Evolutionary conservation across 2,888 invertebrate genomes (phyloP).

Genomic region (Calameuta pallipes): DNA sequence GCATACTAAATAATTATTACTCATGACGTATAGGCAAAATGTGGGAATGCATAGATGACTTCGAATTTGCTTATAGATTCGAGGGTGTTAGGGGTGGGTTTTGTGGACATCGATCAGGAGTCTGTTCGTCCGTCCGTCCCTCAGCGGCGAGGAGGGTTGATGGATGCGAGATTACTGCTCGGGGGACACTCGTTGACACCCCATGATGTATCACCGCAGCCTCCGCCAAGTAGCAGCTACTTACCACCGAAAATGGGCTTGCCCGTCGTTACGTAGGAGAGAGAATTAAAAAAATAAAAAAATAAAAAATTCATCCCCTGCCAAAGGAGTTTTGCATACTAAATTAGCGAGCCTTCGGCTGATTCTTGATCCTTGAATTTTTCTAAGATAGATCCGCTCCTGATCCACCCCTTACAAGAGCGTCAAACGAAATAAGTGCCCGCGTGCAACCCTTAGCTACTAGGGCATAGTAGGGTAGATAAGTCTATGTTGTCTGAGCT

Average conservation of each 20-base stretch:
- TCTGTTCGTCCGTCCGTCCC: constrained; percentile 40
- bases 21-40: not conserved
- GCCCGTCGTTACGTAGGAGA: constrained; percentile 15
- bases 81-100: constrained; percentile 7
- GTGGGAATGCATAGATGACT: not conserved
- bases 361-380: not conserved
- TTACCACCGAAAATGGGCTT: constrained; percentile 35
- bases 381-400: not conserved
- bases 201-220: constrained; percentile 49
- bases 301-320: constrained; percentile 17
- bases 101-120: constrained; percentile 59
- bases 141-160: constrained; percentile 50
- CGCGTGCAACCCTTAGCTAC: not conserved
- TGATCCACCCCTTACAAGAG: not conserved
- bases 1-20: not conserved
- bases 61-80: not conserved
- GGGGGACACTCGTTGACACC: constrained; percentile 57
- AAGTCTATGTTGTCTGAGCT: constrained; percentile 22
- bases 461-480: not conserved
- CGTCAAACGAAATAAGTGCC: not conserved
- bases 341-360: not conserved
- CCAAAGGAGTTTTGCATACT: not conserved
- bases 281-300: constrained; percentile 25
- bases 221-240: constrained; percentile 40
- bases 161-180: constrained; percentile 63